Evolutionary conservation across 2,888 invertebrate species (phyloP), one percentile per base, ranked within the genome.

Genomic region (Sialis fuliginosa): DNA sequence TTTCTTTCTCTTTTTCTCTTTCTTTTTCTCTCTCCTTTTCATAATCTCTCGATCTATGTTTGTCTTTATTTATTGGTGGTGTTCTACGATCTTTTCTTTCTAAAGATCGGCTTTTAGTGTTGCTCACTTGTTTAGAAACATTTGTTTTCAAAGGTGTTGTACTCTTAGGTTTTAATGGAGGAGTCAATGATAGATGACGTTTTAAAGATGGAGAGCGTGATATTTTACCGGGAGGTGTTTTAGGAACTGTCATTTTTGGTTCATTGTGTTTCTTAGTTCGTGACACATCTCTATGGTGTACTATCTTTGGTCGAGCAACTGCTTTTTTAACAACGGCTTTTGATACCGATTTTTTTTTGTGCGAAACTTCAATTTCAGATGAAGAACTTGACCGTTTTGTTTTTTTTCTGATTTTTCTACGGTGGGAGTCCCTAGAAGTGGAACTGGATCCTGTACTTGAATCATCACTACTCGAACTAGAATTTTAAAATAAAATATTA

Each of bases 391-490:
- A 56, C 32, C 62, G 56, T 48, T 45, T 48, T 6, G 34, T 35
- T 53, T 63, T 65, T 47, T 64, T 64, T 52, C 64, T 62, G 13
- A 52, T 52, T 54, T 64, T 63, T 45, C 63, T 60, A 12, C 60
- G 57, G 41, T 61, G 58, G 3, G 62, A 59, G 49, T 65, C 64
- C 7, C 64, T 62, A 31, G 69, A 68, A 9, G 67, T 63, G 1
- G 71, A 70, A 52, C 78, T 76, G 4, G 76, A 74, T 1, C 75
- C 72, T 7, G 79, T 75, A 52, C 75, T 74, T 22, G 76, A 77
- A 49, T 77, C 78, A 54, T 78, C 79, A 54, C 77, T 77, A 48
- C 74, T 75, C 42, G 75, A 75, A 22, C 22, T 22, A 22, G 4
- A 22, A 22, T 22, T 22, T 22, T 22, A 22, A 22, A 2, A 22